Evolutionary conservation across 2,113 vertebrate genomes (phyloP), one percentile per base, ranked within the genome.

Genomic region (Gymnocephalus cernua): DNA sequence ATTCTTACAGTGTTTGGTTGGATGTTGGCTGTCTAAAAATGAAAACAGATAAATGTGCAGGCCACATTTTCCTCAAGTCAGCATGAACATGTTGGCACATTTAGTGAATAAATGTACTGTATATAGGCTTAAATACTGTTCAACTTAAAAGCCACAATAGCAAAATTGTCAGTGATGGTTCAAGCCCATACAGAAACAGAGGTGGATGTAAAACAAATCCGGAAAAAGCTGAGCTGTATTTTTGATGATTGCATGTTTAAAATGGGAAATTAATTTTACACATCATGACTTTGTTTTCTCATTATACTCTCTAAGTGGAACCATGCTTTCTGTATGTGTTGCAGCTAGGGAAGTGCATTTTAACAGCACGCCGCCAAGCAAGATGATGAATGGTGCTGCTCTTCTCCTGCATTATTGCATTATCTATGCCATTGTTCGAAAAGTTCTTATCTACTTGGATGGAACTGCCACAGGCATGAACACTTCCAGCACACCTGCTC

Each of bases 311-410:
- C 23, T 74, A 82, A 74, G 80, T 86, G 77, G 83, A 90, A 92
- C 77, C 32, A 1, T 62, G 64, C 54, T 51, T 68, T 76, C 41
- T 56, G 56, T 47, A 25, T 57, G 61, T 74, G 70, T n/a, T 63
- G 56, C 61, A 66, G 72, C 65, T 23, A 54, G 45, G 27, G 23
- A 75, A 73, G 41, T 13, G 9, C 64, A 68, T 83, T 79, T 70
- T 53, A 78, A 19, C 53, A 44, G 51, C 5, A 21, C 19, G 12
- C 62, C 64, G 81, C 59, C 77, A 84, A 66, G 64, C 61, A 29
- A 67, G 32, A 86, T 89, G 84, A 91, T 88, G 77, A 88, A 93
- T 89, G 79, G 38, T 50, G n/a, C 75, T 62, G 75, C 56, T 74
- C 83, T 79, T 76, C 66, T 48, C 53, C 64, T 66, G 51, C 56